These are phyloP conservation scores for Scomber japonicus DNA, from an alignment of 2,113 vertebrate species.

Conservation along the genomic window DNA sequence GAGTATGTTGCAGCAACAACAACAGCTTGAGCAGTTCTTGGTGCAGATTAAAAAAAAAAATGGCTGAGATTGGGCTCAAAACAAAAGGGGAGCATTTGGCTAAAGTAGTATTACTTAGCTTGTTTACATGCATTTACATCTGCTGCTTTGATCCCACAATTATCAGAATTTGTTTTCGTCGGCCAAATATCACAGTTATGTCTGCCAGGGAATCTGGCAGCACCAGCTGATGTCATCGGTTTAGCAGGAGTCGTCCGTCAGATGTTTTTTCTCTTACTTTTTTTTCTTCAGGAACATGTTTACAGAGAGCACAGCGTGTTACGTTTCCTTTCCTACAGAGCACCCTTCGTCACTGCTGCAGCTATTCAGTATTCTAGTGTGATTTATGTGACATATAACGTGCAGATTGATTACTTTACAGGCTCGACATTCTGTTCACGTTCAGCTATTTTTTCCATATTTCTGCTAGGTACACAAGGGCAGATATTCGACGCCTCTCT, in stretches of 20 bases:
- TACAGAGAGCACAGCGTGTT: slow-evolving; percentile 35
- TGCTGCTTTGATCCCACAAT: slow-evolving; percentile 52
- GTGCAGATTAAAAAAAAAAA: slow-evolving; percentile 69
- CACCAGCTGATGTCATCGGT: slow-evolving; percentile 57
- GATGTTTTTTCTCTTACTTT: slow-evolving; percentile 10
- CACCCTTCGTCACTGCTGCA: slow-evolving; percentile 22
- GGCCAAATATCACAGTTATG: slow-evolving; percentile 49
- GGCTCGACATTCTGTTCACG: slow-evolving; percentile 56
- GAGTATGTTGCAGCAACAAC: slow-evolving; percentile 70
- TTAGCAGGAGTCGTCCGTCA: slow-evolving; percentile 20
- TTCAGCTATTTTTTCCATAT: slow-evolving; percentile 46
- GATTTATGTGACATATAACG: slow-evolving; percentile 4
- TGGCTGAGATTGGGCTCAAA: slow-evolving; percentile 53
- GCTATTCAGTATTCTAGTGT: slow-evolving; percentile 21
- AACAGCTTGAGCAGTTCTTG: slow-evolving; percentile 75
- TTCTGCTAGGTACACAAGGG: slow-evolving; percentile 38
- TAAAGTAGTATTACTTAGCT: slow-evolving; percentile 53
- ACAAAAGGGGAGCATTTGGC: slow-evolving; percentile 65
- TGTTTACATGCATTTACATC: slow-evolving; percentile 70
- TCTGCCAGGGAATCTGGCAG: slow-evolving; percentile 42
- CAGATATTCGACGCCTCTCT: slow-evolving; percentile 50
- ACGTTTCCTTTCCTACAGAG: slow-evolving; percentile 15
- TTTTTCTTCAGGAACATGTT: slow-evolving; percentile 32
- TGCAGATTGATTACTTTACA: slow-evolving; percentile 54
- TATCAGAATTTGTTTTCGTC: slow-evolving; percentile 45